Evolutionary conservation across 2,113 vertebrate genomes (phyloP).

Genomic region (Danionella cerebrum): DNA sequence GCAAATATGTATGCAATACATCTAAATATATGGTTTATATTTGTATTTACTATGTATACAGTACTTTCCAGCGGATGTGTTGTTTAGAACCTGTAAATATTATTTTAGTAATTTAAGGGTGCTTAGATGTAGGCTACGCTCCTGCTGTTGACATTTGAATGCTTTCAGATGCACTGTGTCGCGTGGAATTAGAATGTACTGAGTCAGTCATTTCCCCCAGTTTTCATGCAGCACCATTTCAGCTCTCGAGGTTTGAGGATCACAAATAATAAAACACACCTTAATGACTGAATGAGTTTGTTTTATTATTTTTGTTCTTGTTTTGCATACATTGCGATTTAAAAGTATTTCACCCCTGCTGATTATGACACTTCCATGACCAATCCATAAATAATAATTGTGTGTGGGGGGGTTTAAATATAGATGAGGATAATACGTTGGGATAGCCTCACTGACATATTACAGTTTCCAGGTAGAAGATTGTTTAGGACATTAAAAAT

Average conservation of each 20-base stretch:
- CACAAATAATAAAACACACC: slow-evolving; percentile 51
- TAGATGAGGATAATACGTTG: too few species aligned
- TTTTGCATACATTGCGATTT: too few species aligned
- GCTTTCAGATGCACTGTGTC: slow-evolving; percentile 42
- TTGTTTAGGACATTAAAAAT: too few species aligned
- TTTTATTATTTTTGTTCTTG: neutral
- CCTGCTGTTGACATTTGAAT: slow-evolving; percentile 41
- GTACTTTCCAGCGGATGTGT: slow-evolving; percentile 43
- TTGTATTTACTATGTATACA: slow-evolving; percentile 47
- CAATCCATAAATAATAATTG: too few species aligned
- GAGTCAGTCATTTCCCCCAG: slow-evolving; percentile 37
- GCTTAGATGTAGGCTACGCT: slow-evolving; percentile 45
- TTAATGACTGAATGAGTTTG: slow-evolving; percentile 32
- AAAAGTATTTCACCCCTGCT: too few species aligned
- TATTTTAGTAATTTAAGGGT: slow-evolving; percentile 56
- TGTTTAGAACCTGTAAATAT: slow-evolving; percentile 61
- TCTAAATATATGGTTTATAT: slow-evolving; percentile 56
- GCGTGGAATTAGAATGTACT: slow-evolving; percentile 29
- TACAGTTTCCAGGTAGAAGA: too few species aligned
- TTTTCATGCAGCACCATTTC: slow-evolving; percentile 49
- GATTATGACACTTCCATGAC: too few species aligned
- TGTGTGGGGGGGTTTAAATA: too few species aligned
- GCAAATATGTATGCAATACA: slow-evolving; percentile 51
- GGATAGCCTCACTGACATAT: too few species aligned
- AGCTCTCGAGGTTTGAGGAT: slow-evolving; percentile 38